Conservation (phyloP, 2,888 invertebrate species). For the Caenorhabditis auriculariae region DNA sequence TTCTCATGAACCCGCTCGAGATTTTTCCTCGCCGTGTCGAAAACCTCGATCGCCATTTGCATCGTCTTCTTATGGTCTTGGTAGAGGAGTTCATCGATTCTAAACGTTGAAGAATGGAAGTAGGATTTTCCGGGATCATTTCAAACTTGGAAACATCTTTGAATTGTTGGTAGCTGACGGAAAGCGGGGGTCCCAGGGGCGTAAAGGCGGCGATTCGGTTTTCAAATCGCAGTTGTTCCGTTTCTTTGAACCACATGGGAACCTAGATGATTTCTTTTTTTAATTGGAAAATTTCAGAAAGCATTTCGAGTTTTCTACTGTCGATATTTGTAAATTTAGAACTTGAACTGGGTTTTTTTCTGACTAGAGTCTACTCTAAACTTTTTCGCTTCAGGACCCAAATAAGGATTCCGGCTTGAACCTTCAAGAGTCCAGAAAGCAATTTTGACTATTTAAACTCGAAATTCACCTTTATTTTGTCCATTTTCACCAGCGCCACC, state of each 20-base stretch:
- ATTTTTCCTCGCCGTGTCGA: not conserved
- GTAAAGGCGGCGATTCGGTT: slow-evolving; percentile 28
- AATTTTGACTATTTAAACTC: not conserved
- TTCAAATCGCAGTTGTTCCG: slow-evolving; percentile 31
- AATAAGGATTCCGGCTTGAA: too few relatives aligned
- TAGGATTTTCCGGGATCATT: too few relatives aligned
- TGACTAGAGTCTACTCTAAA: too few relatives aligned
- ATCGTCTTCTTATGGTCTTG: not conserved
- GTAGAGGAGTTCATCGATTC: slow-evolving; percentile 7
- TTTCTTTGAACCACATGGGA: slow-evolving; percentile 20
- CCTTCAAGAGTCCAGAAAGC: too few relatives aligned
- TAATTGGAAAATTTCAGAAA: too few relatives aligned
- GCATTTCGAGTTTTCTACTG: too few relatives aligned
- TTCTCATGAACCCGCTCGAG: slow-evolving; percentile 2
- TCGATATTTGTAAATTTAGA: too few relatives aligned
- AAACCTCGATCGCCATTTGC: not conserved
- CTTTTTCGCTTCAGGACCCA: too few relatives aligned
- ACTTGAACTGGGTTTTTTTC: too few relatives aligned
- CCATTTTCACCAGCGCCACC: slow-evolving; percentile 16
- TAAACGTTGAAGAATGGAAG: too few relatives aligned
- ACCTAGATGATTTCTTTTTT: too few relatives aligned
- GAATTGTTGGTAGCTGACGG: slow-evolving; percentile 24
- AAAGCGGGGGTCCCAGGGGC: slow-evolving; percentile 20
- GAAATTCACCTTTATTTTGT: slow-evolving; percentile 13
- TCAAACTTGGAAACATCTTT: slow-evolving; percentile 1